A percentile compares a stretch with the other conserved stretches of the same genome.
Conservation (phyloP, 2,888 invertebrate species). For the Troides helena region DNA sequence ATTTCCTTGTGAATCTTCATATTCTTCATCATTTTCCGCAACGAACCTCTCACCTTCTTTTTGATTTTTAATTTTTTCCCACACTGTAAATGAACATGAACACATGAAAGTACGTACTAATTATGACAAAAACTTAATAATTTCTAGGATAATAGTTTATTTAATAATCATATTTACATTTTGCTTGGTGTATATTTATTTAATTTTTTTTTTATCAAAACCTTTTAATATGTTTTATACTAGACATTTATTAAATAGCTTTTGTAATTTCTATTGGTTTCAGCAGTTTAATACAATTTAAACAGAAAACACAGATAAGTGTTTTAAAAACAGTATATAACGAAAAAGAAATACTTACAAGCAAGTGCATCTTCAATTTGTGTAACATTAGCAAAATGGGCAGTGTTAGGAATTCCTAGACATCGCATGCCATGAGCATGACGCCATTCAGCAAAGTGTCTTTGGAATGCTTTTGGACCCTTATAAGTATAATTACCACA, state of each 20-base stretch:
- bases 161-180: no score
- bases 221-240: no score
- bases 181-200: no score
- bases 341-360: slow-evolving; percentile 77
- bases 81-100: slow-evolving; percentile 82
- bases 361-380: slow-evolving; percentile 98
- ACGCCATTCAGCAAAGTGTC: slow-evolving; percentile 97
- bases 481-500: slow-evolving; percentile 99
- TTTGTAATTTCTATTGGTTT: no score
- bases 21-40: slow-evolving; percentile 98
- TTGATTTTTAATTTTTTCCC: slow-evolving; percentile 98
- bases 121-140: no score
- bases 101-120: no score
- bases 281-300: no score
- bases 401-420: slow-evolving; percentile 99
- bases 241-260: no score
- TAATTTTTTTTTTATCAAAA: no score
- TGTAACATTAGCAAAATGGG: slow-evolving; percentile 99
- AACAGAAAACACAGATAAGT: no score
- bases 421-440: slow-evolving; percentile 98
- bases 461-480: slow-evolving; percentile 99
- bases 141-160: no score
- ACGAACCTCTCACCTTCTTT: slow-evolving; percentile 98
- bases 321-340: no score
- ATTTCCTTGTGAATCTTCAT: slow-evolving; percentile 98